Base-by-base conservation (phyloP, 2,888 invertebrate species). In the Spialia ferax region DNA sequence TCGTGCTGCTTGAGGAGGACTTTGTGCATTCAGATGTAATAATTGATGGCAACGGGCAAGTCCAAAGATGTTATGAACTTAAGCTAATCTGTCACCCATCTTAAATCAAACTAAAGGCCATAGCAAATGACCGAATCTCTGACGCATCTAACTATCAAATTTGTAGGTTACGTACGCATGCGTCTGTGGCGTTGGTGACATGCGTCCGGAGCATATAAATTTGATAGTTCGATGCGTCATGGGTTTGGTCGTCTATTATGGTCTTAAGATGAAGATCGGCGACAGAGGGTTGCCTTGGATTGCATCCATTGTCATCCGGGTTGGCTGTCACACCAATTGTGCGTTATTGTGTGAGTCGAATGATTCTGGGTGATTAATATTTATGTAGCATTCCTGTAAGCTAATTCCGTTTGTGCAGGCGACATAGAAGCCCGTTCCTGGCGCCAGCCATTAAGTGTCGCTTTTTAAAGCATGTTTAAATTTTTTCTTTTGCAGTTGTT, bases 401-500 rank as follows among this genome's bases (percentile, higher is more conserved):
- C 92, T 87, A 89, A 83, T 78, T 91, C 91, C 91, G 84, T 87
- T 85, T 85, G 91, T 90, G 91, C 89, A 88, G 92, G 92, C 91
- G 90, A 88, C 81, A 91, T 91, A 91, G 77, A 89, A 90, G 89
- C 91, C 91, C 87, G 85, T 89, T 91, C 85, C 86, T 77, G 80
- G 87, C 83, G 87, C 83, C 86, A 86, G 84, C 86, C 78, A 79
- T 80, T 62, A 62, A 62, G 87, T 88, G 83, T 86, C 82, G 88
- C 86, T 88, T 84, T 91, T 88, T 94, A 94, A 91, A 94, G 94
- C 94, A 94, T 94, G 89, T 94, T 94, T 90, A 94, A 86, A 87
- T 94, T 94, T 88, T 94, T 94, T 93, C 94, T 88, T 94, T 94
- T 94, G 93, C 94, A 94, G 94, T 94, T 93, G 93, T 94, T 94